Percentiles rank a stretch among this genome's conserved stretches.
Conservation (phyloP, 2,888 invertebrate genomes). For the Chymomyza procnemis region DNA sequence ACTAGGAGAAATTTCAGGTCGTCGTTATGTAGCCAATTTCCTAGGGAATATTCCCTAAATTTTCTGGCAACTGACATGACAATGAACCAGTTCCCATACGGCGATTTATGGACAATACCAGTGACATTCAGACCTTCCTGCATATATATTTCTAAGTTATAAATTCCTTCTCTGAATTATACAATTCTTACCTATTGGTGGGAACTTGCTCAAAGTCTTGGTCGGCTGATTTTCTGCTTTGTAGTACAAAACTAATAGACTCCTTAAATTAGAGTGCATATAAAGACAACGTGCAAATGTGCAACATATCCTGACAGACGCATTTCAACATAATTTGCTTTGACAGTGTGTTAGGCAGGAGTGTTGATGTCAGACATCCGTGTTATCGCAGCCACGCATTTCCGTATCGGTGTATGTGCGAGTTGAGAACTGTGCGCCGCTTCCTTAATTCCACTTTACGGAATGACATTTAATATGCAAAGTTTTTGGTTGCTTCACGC, state of each 20-base stretch:
- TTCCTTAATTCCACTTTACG: conserved; percentile 72
- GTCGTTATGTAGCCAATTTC: no score
- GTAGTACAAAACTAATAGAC: not conserved
- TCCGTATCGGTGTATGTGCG: conserved; percentile 16
- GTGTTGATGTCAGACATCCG: not conserved
- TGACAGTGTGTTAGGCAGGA: conserved; percentile 43
- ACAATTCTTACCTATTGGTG: no score
- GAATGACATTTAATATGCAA: conserved; percentile 76
- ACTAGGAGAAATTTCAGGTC: no score
- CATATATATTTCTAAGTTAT: no score
- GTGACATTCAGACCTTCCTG: no score
- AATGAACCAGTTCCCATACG: no score
- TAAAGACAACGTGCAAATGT: conserved; percentile 49
- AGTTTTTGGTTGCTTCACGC: conserved; percentile 56
- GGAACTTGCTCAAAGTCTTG: no score
- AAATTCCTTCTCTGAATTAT: no score
- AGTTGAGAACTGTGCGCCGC: conserved; percentile 21
- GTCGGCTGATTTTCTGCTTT: no score
- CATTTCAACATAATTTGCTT: conserved; percentile 72
- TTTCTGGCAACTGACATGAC: no score
- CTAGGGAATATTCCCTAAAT: no score
- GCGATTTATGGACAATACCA: no score
- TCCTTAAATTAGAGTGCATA: not conserved
- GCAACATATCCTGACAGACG: conserved; percentile 65
- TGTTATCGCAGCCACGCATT: conserved; percentile 33